phyloP scores from a whole-genome alignment of 2,797 vertebrate genomes.

The Pachyuromys duprasi region DNA sequence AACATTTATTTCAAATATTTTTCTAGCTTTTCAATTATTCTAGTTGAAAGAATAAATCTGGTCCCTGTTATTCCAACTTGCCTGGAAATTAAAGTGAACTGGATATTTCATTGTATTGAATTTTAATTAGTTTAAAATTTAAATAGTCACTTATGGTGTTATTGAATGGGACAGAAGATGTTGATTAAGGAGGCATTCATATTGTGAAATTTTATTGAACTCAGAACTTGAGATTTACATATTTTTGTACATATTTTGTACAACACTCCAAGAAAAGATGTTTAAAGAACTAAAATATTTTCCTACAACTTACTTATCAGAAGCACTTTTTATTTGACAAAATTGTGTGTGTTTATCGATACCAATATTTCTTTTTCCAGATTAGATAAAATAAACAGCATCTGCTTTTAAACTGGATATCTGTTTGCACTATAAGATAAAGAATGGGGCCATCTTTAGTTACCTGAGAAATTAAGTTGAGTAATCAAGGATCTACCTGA shows the following conservation, averaged over 20 bases:
- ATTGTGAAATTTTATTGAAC: slow-evolving; percentile 33
- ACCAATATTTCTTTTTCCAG: neutral
- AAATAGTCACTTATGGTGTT: neutral
- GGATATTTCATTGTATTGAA: slow-evolving; percentile 51
- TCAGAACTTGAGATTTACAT: neutral
- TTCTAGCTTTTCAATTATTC: slow-evolving; percentile 29
- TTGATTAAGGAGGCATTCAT: slow-evolving; percentile 45
- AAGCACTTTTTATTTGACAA: neutral
- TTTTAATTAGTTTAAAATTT: slow-evolving; percentile 63
- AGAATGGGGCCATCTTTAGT: neutral
- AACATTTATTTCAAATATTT: neutral
- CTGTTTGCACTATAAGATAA: neutral
- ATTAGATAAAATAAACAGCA: neutral
- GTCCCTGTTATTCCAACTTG: neutral
- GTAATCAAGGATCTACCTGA: neutral
- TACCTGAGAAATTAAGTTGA: slow-evolving; percentile 1
- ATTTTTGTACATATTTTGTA: neutral
- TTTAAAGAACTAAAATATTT: slow-evolving; percentile 20
- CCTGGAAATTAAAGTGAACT: slow-evolving; percentile 18
- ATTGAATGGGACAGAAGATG: slow-evolving; percentile 20
- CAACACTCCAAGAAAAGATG: slow-evolving; percentile 4
- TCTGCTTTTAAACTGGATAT: neutral
- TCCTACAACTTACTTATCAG: neutral
- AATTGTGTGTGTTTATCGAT: neutral
- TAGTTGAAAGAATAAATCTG: neutral